phyloP scores from a whole-genome alignment of 2,113 vertebrate genomes.

The Oryctolagus cuniculus region mOryCun1.1 NC_091433.1:167582501-167583000 shows the following conservation, averaged over 20 bases:
- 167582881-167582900: slow-evolving; percentile 70
- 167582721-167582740: slow-evolving; percentile 66
- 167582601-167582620: slow-evolving; percentile 59
- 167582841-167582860: slow-evolving; percentile 60
- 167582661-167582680: slow-evolving; percentile 38
- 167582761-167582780: slow-evolving; percentile 70
- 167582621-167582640: neutral
- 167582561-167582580: slow-evolving; percentile 7
- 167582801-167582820: slow-evolving; percentile 68
- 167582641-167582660: slow-evolving; percentile 51
- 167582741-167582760: neutral
- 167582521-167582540: slow-evolving; percentile 55
- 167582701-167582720: slow-evolving; percentile 43
- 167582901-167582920: slow-evolving; percentile 66
- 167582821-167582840: slow-evolving; percentile 55
- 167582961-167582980: slow-evolving; percentile 55
- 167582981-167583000: slow-evolving; percentile 22
- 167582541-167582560: neutral
- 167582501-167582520: slow-evolving; percentile 19
- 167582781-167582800: neutral
- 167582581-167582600: slow-evolving; percentile 65
- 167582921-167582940: slow-evolving; percentile 47
- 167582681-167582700: neutral
- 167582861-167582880: slow-evolving; percentile 41
- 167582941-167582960: slow-evolving; percentile 61